These are phyloP conservation scores for Oscheius myriophilus DNA, from an alignment of 2,888 invertebrate genomes.

Conservation along the genomic window DNA sequence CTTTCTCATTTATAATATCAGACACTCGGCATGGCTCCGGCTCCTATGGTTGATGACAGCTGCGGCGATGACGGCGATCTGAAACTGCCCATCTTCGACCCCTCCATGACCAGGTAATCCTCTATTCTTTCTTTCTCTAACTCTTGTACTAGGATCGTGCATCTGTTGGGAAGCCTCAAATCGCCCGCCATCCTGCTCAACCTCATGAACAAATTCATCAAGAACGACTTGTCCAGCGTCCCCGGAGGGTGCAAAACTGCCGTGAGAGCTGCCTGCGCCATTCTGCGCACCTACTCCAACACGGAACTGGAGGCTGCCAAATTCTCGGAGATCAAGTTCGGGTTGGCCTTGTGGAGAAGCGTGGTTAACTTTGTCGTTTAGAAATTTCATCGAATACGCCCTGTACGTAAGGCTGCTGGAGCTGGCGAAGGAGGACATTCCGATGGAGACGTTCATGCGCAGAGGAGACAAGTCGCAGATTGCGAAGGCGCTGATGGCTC, in stretches of 20 bases:
- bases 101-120: slow-evolving; percentile 3
- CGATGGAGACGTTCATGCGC: not conserved
- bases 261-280: slow-evolving; percentile 27
- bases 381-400: slow-evolving; percentile 7
- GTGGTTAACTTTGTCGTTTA: not conserved
- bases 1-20: too few relatives aligned
- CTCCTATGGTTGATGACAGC: not conserved
- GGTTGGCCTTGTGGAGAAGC: not conserved
- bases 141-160: slow-evolving; percentile 4
- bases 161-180: slow-evolving; percentile 5
- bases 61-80: slow-evolving; percentile 12
- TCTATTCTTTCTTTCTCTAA: not conserved
- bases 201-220: not conserved
- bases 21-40: slow-evolving; percentile 23
- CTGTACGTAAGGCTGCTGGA: slow-evolving; percentile 22
- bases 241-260: slow-evolving; percentile 23
- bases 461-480: not conserved
- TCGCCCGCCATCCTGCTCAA: not conserved
- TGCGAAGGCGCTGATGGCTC: slow-evolving; percentile 14
- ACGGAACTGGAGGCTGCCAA: slow-evolving; percentile 5
- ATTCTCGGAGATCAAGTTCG: not conserved
- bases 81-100: slow-evolving; percentile 23
- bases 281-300: slow-evolving; percentile 15
- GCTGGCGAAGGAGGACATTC: slow-evolving; percentile 19
- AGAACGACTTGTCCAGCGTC: not conserved